Evolutionary conservation across 2,797 vertebrate genomes (phyloP).

Genomic region (Falco naumanni): DNA sequence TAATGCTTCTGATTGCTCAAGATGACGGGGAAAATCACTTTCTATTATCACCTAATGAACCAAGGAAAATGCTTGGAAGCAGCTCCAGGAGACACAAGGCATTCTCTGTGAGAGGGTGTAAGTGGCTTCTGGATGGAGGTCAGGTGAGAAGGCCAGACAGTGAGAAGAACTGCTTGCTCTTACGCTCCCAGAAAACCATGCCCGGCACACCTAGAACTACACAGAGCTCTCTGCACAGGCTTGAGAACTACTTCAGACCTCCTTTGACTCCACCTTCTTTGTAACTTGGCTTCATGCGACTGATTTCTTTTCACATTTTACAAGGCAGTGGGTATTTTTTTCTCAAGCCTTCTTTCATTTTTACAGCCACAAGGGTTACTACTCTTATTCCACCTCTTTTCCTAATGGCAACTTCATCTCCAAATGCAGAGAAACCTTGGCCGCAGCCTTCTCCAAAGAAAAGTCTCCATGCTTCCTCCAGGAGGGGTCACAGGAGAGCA

Average conservation of each 20-base stretch:
- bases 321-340: background rate
- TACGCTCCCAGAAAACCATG: background rate
- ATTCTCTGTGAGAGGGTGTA: background rate
- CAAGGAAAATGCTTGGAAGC: constrained; percentile 42
- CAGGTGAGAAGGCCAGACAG: background rate
- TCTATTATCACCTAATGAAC: constrained; percentile 66
- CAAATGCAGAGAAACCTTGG: background rate
- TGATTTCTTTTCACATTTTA: background rate
- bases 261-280: background rate
- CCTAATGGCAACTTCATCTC: background rate
- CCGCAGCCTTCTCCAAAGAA: background rate
- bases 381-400: background rate
- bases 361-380: background rate
- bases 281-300: background rate
- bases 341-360: background rate
- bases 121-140: background rate
- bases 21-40: constrained; percentile 61
- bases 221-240: background rate
- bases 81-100: background rate
- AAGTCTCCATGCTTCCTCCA: background rate
- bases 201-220: background rate
- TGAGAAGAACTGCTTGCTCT: background rate
- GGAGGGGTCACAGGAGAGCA: background rate
- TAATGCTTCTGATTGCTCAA: constrained; percentile 60
- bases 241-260: background rate